phyloP scores from a whole-genome alignment of 2,113 vertebrate genomes.

The Calyptommatus sinebrachiatus region DNA sequence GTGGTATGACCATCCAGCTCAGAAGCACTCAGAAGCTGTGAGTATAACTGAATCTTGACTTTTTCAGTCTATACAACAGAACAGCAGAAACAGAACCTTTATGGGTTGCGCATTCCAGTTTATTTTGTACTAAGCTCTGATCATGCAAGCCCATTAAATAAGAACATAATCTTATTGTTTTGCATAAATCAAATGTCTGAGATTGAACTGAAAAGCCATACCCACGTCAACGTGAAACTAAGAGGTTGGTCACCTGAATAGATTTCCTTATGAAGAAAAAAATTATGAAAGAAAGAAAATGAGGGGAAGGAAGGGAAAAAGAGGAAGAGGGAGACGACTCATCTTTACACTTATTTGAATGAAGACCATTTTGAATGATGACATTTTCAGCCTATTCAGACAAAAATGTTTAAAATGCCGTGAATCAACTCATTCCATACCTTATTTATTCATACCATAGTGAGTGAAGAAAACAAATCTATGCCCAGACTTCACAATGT shows the following conservation, averaged over 20 bases:
- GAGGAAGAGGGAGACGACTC: too few species aligned
- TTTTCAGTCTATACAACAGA: too few species aligned
- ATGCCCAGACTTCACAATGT: background rate
- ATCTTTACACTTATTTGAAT: too few species aligned
- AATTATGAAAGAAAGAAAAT: background rate
- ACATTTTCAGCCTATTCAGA: background rate
- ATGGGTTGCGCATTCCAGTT: background rate
- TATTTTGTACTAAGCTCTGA: background rate
- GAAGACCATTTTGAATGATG: too few species aligned
- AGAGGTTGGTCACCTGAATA: background rate
- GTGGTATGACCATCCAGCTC: too few species aligned
- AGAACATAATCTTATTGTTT: background rate
- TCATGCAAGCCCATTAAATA: background rate
- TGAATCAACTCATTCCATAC: background rate
- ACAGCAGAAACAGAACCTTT: too few species aligned
- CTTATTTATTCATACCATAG: background rate
- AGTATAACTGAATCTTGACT: too few species aligned
- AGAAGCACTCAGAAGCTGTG: too few species aligned
- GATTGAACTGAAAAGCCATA: constrained; percentile 52
- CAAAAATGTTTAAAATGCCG: background rate
- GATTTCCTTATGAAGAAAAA: background rate
- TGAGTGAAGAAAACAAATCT: background rate
- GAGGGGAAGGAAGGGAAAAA: too few species aligned
- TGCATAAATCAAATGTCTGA: constrained; percentile 40
- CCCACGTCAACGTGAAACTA: background rate